Base-by-base conservation (phyloP, 2,888 invertebrate genomes). In the Eupsilia transversa region DNA sequence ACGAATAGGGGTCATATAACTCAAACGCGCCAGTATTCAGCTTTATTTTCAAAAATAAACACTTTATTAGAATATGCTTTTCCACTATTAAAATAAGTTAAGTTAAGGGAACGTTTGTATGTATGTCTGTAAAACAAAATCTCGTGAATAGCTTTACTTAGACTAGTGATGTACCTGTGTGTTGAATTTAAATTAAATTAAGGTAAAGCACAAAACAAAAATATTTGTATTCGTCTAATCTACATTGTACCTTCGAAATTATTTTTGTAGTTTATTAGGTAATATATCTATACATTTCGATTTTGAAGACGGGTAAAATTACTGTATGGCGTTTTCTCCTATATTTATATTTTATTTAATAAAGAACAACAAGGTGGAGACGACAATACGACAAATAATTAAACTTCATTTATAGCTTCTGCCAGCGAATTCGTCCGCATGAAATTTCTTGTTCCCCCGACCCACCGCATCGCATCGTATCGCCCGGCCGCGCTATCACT, bases 91-190 rank as follows among this genome's bases (percentile, higher is more conserved):
- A 52, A 35, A 2, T 82, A 78, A 76, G 69, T 12, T 82, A 64
- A 6, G 1, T 60, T 61, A 75, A 68, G 70, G n/a, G 49, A 57
- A 67, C 46, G 69, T 82, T 38, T 69, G 63, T 77, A 75, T 68
- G 63, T 81, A 59, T 68, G 65, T 84, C 60, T 84, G 67, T 80
- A 66, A 61, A 76, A 63, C 77, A 71, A 71, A 80, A 73, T 67
- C 81, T 76, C 81, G 69, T 75, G 59, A 74, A 76, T 86, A 86
- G 86, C 84, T 86, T 86, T 84, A 86, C 76, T 41, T 82, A 84
- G 78, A 7, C 9, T 81, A 80, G 54, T 63, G 20, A 67, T 72
- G 73, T 80, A 85, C 75, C 75, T 85, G 84, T 78, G 71, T 78
- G 76, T 81, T 77, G 49, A 74, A 63, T 67, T 60, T 65, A 73